These are phyloP conservation scores for Gobio occitaniae DNA, from an alignment of 2,797 vertebrate genomes.

Conservation along the genomic window DNA sequence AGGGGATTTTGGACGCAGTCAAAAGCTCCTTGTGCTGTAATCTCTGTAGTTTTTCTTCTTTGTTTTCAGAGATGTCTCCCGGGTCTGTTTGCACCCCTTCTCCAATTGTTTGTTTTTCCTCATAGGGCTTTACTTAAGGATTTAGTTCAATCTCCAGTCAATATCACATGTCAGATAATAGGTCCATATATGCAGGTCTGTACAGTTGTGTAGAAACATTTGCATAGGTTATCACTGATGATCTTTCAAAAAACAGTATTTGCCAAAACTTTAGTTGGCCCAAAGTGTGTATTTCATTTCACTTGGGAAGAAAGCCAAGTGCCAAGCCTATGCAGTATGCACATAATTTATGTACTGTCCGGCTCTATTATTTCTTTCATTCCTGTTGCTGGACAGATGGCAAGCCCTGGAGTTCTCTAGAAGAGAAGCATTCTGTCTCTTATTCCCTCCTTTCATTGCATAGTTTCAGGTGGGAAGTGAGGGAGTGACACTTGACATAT, in stretches of 20 bases:
- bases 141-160: conserved; percentile 1
- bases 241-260: background rate
- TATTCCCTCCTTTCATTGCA: background rate
- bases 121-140: background rate
- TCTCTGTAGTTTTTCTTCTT: conserved; percentile 17
- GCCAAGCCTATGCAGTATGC: background rate
- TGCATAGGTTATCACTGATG: background rate
- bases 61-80: background rate
- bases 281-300: background rate
- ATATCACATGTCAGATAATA: background rate
- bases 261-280: background rate
- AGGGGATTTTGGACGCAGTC: background rate
- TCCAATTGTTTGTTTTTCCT: conserved; percentile 31
- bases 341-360: background rate
- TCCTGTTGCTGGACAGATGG: conserved; percentile 21
- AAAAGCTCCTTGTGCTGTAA: background rate
- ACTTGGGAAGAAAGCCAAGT: conserved; percentile 13
- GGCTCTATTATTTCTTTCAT: background rate
- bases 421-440: background rate
- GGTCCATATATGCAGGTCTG: background rate
- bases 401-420: background rate
- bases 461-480: background rate
- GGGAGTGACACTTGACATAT: background rate
- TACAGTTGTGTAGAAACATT: background rate
- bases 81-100: conserved; percentile 32